phyloP scores from a whole-genome alignment of 2,888 invertebrate species.

The Cryptocheilus praepositus region DNA sequence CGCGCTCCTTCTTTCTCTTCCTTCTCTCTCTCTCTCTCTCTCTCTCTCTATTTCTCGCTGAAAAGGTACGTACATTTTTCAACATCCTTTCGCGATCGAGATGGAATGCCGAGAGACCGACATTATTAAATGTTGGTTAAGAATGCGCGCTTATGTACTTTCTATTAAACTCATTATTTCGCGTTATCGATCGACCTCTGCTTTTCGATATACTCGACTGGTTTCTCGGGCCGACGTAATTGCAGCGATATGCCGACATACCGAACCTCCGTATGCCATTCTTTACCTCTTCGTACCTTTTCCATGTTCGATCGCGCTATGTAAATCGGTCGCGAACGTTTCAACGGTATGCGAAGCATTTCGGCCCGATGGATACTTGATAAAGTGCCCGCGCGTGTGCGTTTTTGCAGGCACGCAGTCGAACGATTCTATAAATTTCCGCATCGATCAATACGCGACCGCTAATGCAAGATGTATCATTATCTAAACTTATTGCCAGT shows the following conservation, averaged over 20 bases:
- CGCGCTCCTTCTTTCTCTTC: background rate
- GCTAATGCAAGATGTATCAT: too few species aligned
- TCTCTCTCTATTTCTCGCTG: conserved; percentile 10
- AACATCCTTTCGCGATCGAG: background rate
- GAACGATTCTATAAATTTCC: too few species aligned
- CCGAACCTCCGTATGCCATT: conserved; percentile 26
- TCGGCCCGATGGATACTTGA: too few species aligned
- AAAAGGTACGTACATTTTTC: conserved; percentile 7
- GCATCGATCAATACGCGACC: too few species aligned
- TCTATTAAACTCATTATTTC: conserved; percentile 35
- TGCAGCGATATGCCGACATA: conserved; percentile 24
- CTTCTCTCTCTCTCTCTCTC: too few species aligned
- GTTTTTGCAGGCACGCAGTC: too few species aligned
- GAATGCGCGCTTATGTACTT: conserved; percentile 35
- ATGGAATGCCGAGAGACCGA: conserved; percentile 6
- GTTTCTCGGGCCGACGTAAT: conserved; percentile 35
- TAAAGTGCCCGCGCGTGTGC: too few species aligned
- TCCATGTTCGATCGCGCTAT: conserved; percentile 14
- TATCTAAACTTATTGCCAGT: too few species aligned
- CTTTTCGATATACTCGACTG: conserved; percentile 27
- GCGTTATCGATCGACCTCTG: conserved; percentile 40
- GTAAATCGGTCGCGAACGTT: too few species aligned
- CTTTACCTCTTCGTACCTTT: conserved; percentile 33
- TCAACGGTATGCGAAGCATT: too few species aligned
- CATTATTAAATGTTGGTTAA: conserved; percentile 15